Conservation (phyloP, 2,797 vertebrate genomes). For the Thripadectes ignobilis region DNA sequence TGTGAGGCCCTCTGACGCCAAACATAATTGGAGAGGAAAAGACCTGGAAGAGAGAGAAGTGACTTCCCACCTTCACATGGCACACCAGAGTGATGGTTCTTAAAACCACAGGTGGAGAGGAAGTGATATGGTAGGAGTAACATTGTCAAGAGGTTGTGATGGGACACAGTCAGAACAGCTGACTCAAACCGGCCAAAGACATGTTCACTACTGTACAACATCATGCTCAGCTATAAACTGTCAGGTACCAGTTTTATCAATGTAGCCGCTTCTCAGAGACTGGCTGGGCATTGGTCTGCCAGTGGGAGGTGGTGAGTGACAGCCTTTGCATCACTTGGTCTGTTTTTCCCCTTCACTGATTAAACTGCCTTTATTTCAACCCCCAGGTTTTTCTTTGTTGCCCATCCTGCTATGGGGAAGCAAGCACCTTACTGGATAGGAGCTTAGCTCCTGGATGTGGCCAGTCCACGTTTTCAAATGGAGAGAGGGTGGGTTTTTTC, state of each 20-base stretch:
- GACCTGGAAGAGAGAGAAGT: not conserved
- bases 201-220: accelerated
- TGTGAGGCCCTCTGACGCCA: not conserved
- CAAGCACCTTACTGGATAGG: not conserved
- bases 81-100: not conserved
- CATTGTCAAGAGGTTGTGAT: not conserved
- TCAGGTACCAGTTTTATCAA: not conserved
- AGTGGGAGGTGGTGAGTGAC: not conserved
- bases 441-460: not conserved
- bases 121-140: accelerated
- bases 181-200: not conserved
- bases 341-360: not conserved
- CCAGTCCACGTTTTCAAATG: not conserved
- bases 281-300: accelerated
- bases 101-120: not conserved
- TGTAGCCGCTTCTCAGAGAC: accelerated
- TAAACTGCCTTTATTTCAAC: not conserved
- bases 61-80: not conserved
- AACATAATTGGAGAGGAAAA: accelerated
- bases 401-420: not conserved
- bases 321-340: not conserved
- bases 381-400: not conserved
- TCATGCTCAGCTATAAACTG: not conserved
- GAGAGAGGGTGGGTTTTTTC: not conserved
- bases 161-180: not conserved